Conservation (phyloP, 2,113 vertebrate genomes). For the Serinus canaria region DNA sequence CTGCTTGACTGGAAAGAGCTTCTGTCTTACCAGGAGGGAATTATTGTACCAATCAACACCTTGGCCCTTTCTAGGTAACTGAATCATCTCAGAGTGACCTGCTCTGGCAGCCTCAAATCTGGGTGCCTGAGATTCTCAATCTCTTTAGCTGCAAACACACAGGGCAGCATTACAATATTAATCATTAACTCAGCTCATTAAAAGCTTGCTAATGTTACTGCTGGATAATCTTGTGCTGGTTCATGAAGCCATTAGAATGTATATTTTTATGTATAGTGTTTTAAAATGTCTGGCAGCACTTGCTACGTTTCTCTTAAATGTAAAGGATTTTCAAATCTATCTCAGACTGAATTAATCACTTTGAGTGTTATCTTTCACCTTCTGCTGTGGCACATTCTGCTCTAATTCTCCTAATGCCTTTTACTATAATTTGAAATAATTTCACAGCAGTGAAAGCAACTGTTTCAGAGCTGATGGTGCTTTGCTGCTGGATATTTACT, state of each 20-base stretch:
- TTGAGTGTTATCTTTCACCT: slow-evolving; percentile 23
- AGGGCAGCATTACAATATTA: neutral
- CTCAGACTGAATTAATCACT: slow-evolving; percentile 16
- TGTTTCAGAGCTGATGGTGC: neutral
- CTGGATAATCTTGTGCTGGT: neutral
- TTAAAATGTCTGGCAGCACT: neutral
- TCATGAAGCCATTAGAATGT: neutral
- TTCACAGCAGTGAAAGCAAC: neutral
- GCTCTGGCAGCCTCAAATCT: neutral
- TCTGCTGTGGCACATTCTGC: neutral
- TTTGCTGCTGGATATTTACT: neutral
- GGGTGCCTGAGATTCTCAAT: neutral
- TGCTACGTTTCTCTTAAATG: neutral
- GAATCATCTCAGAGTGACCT: neutral
- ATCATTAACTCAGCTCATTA: neutral
- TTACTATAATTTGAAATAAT: neutral
- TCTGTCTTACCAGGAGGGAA: neutral
- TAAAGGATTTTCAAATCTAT: neutral
- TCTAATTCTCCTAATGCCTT: slow-evolving; percentile 38
- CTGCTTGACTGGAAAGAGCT: neutral
- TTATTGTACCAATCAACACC: neutral
- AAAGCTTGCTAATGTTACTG: neutral
- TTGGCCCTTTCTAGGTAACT: neutral
- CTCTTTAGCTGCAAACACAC: neutral
- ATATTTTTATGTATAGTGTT: neutral